Conservation (phyloP, 2,888 invertebrate species). For the Cordilura impudica region DNA sequence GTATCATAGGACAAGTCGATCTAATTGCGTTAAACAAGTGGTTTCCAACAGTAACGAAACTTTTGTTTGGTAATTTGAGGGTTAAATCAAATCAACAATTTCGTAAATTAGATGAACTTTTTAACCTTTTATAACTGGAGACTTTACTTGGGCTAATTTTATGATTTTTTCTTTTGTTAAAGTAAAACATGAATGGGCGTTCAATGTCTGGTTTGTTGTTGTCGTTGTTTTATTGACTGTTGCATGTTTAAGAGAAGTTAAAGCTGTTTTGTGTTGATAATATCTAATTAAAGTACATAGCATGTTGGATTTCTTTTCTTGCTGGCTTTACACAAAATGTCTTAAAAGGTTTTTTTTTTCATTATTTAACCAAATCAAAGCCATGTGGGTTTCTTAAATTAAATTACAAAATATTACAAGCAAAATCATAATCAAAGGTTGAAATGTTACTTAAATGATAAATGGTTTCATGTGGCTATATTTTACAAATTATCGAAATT, state of each 20-base stretch:
- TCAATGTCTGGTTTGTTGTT: constrained; percentile 31
- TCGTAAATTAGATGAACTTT: constrained; percentile 18
- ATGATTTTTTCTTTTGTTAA: constrained; percentile 23
- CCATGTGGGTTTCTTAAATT: neutral
- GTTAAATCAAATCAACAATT: constrained; percentile 38
- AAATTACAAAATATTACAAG: neutral
- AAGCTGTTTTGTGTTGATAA: constrained; percentile 55
- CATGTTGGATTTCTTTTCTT: constrained; percentile 11
- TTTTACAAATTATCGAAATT: too few species aligned
- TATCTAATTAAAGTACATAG: constrained; percentile 53
- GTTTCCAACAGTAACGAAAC: too few species aligned
- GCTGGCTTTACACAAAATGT: neutral
- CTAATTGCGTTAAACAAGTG: too few species aligned
- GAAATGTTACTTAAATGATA: neutral
- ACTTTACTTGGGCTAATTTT: constrained; percentile 29
- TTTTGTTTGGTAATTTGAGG: neutral
- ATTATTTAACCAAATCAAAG: too few species aligned
- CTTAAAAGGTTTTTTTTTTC: neutral
- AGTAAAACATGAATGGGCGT: constrained; percentile 44
- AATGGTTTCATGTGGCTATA: too few species aligned
- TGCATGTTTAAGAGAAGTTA: constrained; percentile 58
- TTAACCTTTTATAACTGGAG: constrained; percentile 11
- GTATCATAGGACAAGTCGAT: too few species aligned
- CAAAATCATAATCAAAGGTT: neutral
- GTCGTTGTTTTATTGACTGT: constrained; percentile 23